Evolutionary conservation across 2,113 vertebrate species (phyloP).

Genomic region (Acrocephalus kingi): DNA sequence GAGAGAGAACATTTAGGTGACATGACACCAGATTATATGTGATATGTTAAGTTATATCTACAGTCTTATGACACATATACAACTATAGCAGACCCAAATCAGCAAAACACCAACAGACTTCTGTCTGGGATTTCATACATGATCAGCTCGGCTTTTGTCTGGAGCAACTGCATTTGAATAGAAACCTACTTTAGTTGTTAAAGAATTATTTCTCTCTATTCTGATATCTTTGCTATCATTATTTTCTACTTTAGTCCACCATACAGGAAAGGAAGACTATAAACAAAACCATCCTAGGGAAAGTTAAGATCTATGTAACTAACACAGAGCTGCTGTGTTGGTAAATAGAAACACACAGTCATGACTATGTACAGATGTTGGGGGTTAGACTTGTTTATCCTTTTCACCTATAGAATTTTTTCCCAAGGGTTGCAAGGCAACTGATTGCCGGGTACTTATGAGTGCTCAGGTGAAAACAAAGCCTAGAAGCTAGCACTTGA

Average conservation of each 20-base stretch:
- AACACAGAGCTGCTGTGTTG: not conserved
- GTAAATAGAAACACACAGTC: not conserved
- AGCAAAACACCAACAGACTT: not conserved
- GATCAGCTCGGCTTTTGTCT: not conserved
- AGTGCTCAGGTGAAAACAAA: too few species aligned
- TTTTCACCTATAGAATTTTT: too few species aligned
- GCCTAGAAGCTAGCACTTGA: too few species aligned
- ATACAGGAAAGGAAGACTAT: not conserved
- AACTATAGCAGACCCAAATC: not conserved
- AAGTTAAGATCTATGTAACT: not conserved
- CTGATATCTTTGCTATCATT: not conserved
- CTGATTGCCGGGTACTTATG: too few species aligned
- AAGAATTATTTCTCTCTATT: not conserved
- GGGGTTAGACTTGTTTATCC: too few species aligned
- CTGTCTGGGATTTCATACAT: not conserved
- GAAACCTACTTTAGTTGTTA: not conserved
- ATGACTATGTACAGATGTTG: not conserved
- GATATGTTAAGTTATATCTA: not conserved
- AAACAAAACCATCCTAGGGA: not conserved
- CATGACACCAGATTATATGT: not conserved
- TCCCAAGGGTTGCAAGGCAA: too few species aligned
- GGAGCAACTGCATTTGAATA: not conserved
- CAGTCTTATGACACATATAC: not conserved
- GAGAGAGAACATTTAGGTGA: not conserved
- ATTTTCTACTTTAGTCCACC: not conserved